A percentile compares a stretch with the other conserved stretches of the same genome.
Conservation (phyloP, 2,797 vertebrate genomes). For the Lithobates pipiens region DNA sequence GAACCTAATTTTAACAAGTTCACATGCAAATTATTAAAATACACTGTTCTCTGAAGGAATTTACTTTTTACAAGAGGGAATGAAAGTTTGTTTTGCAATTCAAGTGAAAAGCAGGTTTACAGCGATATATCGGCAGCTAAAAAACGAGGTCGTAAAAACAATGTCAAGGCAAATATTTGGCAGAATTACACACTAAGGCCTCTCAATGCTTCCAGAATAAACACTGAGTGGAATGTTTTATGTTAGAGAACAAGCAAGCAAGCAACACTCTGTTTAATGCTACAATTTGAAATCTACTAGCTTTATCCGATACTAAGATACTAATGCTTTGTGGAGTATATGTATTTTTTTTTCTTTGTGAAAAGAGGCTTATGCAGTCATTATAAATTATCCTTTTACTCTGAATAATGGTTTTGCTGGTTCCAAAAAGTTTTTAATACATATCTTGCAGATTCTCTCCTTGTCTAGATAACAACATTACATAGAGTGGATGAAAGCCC, state of each 20-base stretch:
- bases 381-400: conserved; percentile 26
- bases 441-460: conserved; percentile 7
- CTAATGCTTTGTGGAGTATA: background rate
- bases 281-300: conserved; percentile 15
- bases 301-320: conserved; percentile 11
- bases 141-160: conserved; percentile 47
- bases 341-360: conserved; percentile 11
- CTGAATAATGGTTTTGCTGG: conserved; percentile 24
- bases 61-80: conserved; percentile 20
- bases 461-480: conserved; percentile 20
- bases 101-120: conserved; percentile 47
- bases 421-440: conserved; percentile 18
- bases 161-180: conserved; percentile 54
- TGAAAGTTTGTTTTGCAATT: conserved; percentile 50
- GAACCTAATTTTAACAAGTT: background rate
- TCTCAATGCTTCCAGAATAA: conserved; percentile 30
- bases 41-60: conserved; percentile 13
- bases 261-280: conserved; percentile 16
- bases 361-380: conserved; percentile 9
- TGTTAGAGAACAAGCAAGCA: background rate
- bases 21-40: conserved; percentile 25
- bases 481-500: background rate
- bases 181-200: conserved; percentile 32
- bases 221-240: conserved; percentile 1
- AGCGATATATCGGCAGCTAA: background rate